Conservation (phyloP, 2,888 invertebrate genomes). For the Drosophila kanekoi region DNA sequence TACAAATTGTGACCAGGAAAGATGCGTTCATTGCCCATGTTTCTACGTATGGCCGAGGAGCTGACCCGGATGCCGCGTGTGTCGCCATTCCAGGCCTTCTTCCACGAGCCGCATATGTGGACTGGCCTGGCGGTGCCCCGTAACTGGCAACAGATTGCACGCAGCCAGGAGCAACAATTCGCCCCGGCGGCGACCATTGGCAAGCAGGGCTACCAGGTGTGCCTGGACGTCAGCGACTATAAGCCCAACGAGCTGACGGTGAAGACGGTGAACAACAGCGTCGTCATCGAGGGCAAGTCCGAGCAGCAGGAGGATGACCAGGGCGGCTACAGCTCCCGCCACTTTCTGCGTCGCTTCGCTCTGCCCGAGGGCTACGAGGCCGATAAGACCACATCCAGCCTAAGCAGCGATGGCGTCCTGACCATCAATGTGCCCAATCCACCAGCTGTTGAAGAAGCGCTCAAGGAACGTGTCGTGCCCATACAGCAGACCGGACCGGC, state of each 20-base stretch:
- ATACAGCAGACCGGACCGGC: conserved; percentile 87
- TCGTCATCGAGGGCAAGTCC: conserved; percentile 91
- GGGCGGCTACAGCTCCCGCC: conserved; percentile 90
- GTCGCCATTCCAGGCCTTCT: conserved; percentile 55
- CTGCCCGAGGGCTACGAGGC: conserved; percentile 91
- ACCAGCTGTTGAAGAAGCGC: conserved; percentile 64
- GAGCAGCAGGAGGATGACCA: conserved; percentile 90
- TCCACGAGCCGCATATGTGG: conserved; percentile 58
- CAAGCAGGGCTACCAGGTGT: conserved; percentile 89
- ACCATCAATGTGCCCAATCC: conserved; percentile 88
- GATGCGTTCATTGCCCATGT: conserved; percentile 81
- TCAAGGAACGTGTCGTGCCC: conserved; percentile 87
- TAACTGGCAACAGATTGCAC: conserved; percentile 60
- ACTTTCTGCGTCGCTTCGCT: conserved; percentile 90
- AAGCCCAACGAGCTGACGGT: conserved; percentile 91
- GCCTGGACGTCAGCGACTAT: conserved; percentile 92
- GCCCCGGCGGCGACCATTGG: conserved; percentile 82
- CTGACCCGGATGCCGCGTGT: conserved; percentile 55
- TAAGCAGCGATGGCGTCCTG: conserved; percentile 91
- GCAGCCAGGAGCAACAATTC: conserved; percentile 56
- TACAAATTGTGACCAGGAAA: conserved; percentile 30
- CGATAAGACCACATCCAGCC: conserved; percentile 89
- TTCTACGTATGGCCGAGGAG: conserved; percentile 78
- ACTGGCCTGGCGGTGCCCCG: conserved; percentile 38
- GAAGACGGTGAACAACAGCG: conserved; percentile 89